A percentile compares a stretch with the other conserved stretches of the same genome.
Evolutionary conservation across 2,797 vertebrate genomes (phyloP).

Genomic region (Okamejei kenojei): DNA sequence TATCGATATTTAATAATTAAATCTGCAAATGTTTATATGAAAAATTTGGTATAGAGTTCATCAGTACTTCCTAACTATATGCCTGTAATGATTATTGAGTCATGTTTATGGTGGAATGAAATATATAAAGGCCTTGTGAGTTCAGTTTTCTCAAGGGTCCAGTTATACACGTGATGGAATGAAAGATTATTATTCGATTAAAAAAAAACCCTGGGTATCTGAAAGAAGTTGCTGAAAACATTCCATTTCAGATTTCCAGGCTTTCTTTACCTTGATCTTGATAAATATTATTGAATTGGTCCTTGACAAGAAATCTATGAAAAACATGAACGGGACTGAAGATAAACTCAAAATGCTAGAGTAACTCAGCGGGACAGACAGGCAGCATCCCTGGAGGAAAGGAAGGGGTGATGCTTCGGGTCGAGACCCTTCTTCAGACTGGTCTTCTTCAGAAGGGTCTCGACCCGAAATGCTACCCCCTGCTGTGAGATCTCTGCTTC

Average conservation of each 20-base stretch:
- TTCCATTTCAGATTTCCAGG: too few relatives aligned
- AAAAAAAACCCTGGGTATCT: background rate
- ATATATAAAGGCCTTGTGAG: background rate
- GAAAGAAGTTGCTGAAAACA: background rate
- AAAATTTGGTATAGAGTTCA: background rate
- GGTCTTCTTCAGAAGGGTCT: too few relatives aligned
- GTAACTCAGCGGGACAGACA: too few relatives aligned
- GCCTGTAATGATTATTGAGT: background rate
- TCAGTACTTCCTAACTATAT: background rate
- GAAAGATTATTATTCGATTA: background rate
- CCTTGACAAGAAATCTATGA: background rate
- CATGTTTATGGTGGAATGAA: background rate
- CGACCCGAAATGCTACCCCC: too few relatives aligned
- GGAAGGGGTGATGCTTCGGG: too few relatives aligned
- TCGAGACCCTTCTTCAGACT: too few relatives aligned
- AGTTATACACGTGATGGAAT: background rate
- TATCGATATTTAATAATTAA: constrained; percentile 17
- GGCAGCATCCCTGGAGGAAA: too few relatives aligned
- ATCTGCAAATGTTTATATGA: background rate
- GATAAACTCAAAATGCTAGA: background rate
- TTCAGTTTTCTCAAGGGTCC: background rate
- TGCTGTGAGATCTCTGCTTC: too few relatives aligned
- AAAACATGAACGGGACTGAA: background rate
- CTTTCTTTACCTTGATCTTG: too few relatives aligned
- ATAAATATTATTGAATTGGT: too few relatives aligned